These are phyloP conservation scores for Nymphalis io DNA, from an alignment of 1,140 invertebrate species.

Conservation along the genomic window DNA sequence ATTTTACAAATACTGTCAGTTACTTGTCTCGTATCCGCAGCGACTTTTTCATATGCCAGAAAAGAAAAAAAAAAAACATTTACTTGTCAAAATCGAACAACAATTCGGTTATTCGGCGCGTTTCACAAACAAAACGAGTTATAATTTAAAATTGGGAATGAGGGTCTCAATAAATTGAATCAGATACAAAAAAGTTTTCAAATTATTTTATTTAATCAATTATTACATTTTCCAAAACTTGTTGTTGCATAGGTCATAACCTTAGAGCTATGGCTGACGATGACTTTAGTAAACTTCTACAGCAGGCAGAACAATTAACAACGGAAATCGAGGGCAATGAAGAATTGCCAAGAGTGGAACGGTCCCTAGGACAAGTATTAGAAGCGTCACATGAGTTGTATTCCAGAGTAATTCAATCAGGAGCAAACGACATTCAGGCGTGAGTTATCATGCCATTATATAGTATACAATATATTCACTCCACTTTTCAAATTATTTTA, in stretches of 20 bases:
- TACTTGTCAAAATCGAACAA: not conserved
- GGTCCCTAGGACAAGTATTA: slow-evolving; percentile 94
- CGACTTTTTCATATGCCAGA: too few relatives aligned
- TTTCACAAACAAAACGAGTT: not conserved
- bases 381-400: slow-evolving; percentile 95
- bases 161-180: not conserved
- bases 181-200: not conserved
- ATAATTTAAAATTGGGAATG: not conserved
- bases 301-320: slow-evolving; percentile 94
- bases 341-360: slow-evolving; percentile 92
- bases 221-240: not conserved
- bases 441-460: slow-evolving; percentile 79
- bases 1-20: too few relatives aligned
- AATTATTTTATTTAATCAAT: not conserved
- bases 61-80: too few relatives aligned
- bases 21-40: too few relatives aligned
- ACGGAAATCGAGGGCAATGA: slow-evolving; percentile 92
- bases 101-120: slow-evolving; percentile 8
- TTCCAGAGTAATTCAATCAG: slow-evolving; percentile 90
- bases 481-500: too few relatives aligned
- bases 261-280: slow-evolving; percentile 66
- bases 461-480: too few relatives aligned
- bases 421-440: slow-evolving; percentile 95
- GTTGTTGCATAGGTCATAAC: slow-evolving; percentile 51
- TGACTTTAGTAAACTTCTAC: slow-evolving; percentile 92